These are phyloP conservation scores for Argynnis bischoffii DNA, from an alignment of 2,888 invertebrate species.

Conservation along the genomic window DNA sequence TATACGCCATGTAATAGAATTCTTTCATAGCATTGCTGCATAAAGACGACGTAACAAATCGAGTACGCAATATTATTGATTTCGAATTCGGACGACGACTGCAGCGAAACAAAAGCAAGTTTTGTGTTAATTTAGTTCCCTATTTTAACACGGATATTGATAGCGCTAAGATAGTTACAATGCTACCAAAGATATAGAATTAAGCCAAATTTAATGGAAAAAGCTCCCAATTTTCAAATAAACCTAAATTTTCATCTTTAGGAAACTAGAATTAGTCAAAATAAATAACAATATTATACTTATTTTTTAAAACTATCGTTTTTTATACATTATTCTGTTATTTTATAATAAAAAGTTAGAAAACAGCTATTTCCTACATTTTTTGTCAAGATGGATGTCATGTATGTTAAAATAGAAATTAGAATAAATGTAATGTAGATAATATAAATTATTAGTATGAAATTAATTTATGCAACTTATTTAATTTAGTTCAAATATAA, in stretches of 20 bases:
- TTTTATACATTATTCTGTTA: neutral
- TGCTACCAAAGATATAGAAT: conserved; percentile 26
- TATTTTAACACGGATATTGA: conserved; percentile 51
- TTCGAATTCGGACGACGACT: conserved; percentile 75
- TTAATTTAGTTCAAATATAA: too few species aligned
- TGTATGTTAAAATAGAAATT: neutral
- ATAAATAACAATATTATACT: neutral
- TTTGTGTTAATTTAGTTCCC: conserved; percentile 63
- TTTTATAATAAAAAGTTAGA: conserved; percentile 5
- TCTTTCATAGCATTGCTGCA: conserved; percentile 82
- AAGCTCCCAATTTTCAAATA: neutral
- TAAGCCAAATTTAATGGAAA: neutral
- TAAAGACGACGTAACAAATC: conserved; percentile 74
- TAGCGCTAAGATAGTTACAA: conserved; percentile 53
- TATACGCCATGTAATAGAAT: conserved; percentile 79
- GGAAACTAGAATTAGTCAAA: neutral
- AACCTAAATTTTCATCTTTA: neutral
- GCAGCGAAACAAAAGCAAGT: conserved; percentile 61
- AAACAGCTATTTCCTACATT: neutral
- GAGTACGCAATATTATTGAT: conserved; percentile 74
- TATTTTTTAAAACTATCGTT: neutral
- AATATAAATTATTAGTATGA: neutral
- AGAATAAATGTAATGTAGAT: conserved; percentile 3
- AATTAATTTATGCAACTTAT: too few species aligned
- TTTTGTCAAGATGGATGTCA: neutral